These are phyloP conservation scores for Drosophila rhopaloa DNA, from an alignment of 1,140 invertebrate genomes.

Conservation along the genomic window DNA sequence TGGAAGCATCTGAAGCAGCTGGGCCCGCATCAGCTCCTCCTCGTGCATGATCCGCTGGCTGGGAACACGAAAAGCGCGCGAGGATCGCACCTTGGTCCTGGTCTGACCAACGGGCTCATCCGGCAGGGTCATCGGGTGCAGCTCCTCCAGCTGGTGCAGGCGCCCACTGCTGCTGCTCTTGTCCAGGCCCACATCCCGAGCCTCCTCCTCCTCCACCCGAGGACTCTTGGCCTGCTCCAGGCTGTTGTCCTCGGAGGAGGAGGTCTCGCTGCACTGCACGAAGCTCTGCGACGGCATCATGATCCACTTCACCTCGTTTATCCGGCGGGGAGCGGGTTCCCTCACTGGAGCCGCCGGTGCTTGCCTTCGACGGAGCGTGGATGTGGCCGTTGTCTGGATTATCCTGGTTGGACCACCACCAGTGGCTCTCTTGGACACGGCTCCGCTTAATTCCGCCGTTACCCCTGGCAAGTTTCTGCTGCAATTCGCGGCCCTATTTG, in stretches of 20 bases:
- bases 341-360: not conserved
- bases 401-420: not conserved
- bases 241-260: slow-evolving; percentile 40
- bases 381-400: not conserved
- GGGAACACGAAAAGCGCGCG: slow-evolving; percentile 20
- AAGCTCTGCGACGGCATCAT: slow-evolving; percentile 45
- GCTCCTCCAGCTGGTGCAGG: no score
- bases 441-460: not conserved
- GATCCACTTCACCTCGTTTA: slow-evolving; percentile 45
- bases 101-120: no score
- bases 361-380: not conserved
- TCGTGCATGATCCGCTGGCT: slow-evolving; percentile 38
- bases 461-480: not conserved
- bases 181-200: not conserved
- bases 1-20: slow-evolving; percentile 22
- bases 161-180: not conserved
- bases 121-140: no score
- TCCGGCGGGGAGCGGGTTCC: not conserved
- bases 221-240: not conserved
- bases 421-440: not conserved
- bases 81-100: not conserved
- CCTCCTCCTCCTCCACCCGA: not conserved
- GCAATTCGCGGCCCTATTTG: not conserved
- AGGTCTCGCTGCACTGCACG: slow-evolving; percentile 37
- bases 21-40: slow-evolving; percentile 38